These are phyloP conservation scores for Glyphotaelius pellucidus DNA, from an alignment of 2,888 invertebrate species.

Conservation along the genomic window DNA sequence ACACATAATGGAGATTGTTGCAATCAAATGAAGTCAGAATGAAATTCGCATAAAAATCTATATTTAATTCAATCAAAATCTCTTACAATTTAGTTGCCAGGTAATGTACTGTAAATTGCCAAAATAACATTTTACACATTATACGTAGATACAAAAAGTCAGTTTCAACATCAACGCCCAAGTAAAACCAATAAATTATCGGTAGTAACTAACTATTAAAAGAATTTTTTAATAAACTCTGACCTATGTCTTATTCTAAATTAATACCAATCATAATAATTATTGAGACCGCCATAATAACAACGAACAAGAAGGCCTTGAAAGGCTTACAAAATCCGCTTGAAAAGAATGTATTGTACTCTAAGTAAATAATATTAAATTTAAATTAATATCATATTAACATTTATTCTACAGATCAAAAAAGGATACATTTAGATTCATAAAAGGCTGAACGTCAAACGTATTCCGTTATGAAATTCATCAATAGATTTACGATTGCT, in stretches of 20 bases:
- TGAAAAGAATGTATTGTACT: neutral
- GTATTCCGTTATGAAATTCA: too few relatives aligned
- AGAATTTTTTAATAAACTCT: conserved; percentile 5
- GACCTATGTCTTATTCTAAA: conserved; percentile 10
- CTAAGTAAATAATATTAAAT: neutral
- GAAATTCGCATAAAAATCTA: neutral
- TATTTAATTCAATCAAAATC: neutral
- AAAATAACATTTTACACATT: neutral
- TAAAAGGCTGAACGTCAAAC: neutral
- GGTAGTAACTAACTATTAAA: neutral
- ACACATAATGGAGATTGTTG: too few relatives aligned
- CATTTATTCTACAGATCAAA: neutral
- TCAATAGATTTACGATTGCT: neutral
- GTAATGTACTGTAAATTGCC: neutral
- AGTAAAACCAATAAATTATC: neutral
- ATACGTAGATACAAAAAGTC: neutral
- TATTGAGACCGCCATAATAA: neutral
- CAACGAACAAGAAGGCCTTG: conserved; percentile 10
- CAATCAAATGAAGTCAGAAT: neutral
- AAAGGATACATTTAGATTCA: neutral
- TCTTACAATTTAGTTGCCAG: neutral
- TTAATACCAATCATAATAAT: conserved; percentile 23
- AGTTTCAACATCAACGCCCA: neutral
- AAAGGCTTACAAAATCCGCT: conserved; percentile 1
- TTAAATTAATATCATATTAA: neutral